Evolutionary conservation across 92 coral and sea anemone species (phyloP).

Genomic region (Phenganax marumi): DNA sequence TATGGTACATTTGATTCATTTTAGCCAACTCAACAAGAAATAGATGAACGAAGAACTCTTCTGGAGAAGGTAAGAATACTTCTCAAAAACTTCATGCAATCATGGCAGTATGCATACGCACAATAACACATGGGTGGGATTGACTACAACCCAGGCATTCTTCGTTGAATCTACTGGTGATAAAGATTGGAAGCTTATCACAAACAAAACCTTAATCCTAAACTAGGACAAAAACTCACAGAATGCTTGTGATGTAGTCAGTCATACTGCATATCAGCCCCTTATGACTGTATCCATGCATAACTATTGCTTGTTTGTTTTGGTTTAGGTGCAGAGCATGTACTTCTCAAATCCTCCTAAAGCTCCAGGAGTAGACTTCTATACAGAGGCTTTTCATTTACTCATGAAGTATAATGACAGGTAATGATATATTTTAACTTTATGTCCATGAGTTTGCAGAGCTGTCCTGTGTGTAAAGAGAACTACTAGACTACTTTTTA

Average conservation of each 20-base stretch:
- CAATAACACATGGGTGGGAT: too few species aligned
- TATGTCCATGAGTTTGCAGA: neutral
- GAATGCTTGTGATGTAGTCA: too few species aligned
- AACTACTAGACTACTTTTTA: too few species aligned
- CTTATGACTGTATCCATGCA: neutral
- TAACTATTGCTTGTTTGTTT: neutral
- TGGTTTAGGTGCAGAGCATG: constrained; percentile 82
- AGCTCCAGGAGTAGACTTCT: constrained; percentile 80
- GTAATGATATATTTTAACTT: constrained; percentile 28
- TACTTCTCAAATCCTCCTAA: constrained; percentile 92
- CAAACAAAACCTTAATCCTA: too few species aligned
- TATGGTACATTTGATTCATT: neutral
- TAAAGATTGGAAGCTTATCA: too few species aligned
- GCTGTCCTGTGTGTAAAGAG: too few species aligned
- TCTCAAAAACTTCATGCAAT: too few species aligned
- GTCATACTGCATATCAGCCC: neutral
- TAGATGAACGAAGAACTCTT: constrained; percentile 76
- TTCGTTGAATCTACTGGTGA: too few species aligned
- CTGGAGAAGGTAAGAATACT: constrained; percentile 72
- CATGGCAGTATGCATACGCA: too few species aligned
- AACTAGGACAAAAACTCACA: too few species aligned
- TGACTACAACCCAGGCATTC: too few species aligned
- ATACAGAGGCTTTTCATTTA: constrained; percentile 80
- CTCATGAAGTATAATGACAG: constrained; percentile 95
- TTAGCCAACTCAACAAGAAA: constrained; percentile 89